Percentiles rank a stretch among this genome's conserved stretches.
Evolutionary conservation across 2,797 vertebrate genomes (phyloP).

Genomic region (Numenius phaeopus): DNA sequence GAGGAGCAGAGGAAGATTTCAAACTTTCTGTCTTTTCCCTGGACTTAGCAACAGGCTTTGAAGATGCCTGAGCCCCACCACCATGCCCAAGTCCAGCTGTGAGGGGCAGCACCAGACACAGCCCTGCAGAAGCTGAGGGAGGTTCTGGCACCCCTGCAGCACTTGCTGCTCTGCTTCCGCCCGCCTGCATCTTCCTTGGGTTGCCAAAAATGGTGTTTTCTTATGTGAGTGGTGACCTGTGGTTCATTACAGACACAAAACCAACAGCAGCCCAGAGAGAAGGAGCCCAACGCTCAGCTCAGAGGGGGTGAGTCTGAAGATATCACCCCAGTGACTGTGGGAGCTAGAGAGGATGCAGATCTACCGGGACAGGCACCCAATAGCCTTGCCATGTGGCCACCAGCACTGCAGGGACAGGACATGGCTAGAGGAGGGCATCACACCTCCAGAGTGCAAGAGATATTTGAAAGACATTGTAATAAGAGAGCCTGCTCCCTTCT

Average conservation of each 20-base stretch:
- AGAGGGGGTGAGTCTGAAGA: background rate
- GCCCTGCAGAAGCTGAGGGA: background rate
- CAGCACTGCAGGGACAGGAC: background rate
- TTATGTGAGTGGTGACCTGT: background rate
- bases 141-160: background rate
- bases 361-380: fast-evolving
- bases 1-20: background rate
- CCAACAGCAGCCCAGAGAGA: background rate
- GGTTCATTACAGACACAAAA: background rate
- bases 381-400: background rate
- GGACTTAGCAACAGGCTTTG: background rate
- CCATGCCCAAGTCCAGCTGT: background rate
- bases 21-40: background rate
- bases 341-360: background rate
- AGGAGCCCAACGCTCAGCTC: background rate
- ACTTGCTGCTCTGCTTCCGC: background rate
- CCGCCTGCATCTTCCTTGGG: background rate
- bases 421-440: background rate
- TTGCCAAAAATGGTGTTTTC: background rate
- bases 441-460: background rate
- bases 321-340: background rate
- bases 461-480: background rate
- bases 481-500: background rate
- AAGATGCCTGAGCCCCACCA: background rate
- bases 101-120: background rate